Conservation (phyloP, 2,113 vertebrate species). For the Actenoides lindsayi region DNA sequence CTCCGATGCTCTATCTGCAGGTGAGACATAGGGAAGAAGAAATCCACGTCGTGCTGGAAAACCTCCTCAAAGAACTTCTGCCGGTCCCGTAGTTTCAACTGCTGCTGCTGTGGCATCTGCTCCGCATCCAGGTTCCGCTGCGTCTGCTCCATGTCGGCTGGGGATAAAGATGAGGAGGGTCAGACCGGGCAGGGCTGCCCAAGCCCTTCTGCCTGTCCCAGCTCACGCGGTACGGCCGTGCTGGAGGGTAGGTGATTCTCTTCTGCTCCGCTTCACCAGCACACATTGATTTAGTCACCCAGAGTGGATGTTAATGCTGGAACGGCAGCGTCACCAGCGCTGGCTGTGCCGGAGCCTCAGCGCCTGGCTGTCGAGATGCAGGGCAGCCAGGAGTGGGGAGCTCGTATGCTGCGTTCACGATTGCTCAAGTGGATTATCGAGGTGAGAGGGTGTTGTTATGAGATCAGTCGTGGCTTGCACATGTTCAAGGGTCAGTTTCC, state of each 20-base stretch:
- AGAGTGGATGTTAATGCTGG: neutral
- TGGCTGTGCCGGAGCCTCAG: neutral
- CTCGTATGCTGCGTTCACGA: neutral
- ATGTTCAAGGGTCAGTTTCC: neutral
- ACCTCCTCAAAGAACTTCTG: slow-evolving; percentile 94
- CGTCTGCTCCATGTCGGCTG: slow-evolving; percentile 72
- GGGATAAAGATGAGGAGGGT: neutral
- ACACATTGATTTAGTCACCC: neutral
- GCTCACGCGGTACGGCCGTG: fast-evolving
- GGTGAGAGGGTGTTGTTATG: neutral
- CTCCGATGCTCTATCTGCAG: slow-evolving; percentile 88
- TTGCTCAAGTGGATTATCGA: neutral
- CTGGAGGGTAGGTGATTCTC: neutral
- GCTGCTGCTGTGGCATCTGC: slow-evolving; percentile 77
- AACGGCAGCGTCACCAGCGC: neutral
- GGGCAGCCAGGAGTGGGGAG: neutral
- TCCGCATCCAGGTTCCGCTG: slow-evolving; percentile 74
- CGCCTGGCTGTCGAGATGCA: neutral
- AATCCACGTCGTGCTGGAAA: slow-evolving; percentile 91
- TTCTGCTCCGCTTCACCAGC: neutral
- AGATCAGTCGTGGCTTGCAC: neutral
- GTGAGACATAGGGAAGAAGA: slow-evolving; percentile 87
- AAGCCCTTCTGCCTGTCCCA: neutral
- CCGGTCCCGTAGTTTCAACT: slow-evolving; percentile 85
- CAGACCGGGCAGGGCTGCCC: neutral